These are phyloP conservation scores for Crioceris asparagi DNA, from an alignment of 2,888 invertebrate genomes.

Conservation along the genomic window DNA sequence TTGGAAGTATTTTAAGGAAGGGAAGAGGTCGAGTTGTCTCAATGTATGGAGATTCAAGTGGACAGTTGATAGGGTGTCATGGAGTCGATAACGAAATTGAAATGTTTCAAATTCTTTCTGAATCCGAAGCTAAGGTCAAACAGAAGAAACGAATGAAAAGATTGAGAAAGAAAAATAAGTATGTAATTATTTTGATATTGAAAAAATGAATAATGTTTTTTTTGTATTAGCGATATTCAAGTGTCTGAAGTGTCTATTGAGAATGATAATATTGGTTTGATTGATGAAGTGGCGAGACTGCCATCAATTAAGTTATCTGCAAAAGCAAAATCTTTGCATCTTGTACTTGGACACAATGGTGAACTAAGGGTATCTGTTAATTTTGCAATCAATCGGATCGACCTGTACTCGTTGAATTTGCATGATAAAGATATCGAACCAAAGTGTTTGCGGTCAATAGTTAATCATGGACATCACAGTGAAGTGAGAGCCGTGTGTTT, in stretches of 20 bases:
- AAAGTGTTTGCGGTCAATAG: conserved; percentile 52
- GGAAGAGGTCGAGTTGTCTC: conserved; percentile 71
- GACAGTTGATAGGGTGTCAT: conserved; percentile 67
- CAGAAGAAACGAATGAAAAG: conserved; percentile 71
- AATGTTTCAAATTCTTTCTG: conserved; percentile 67
- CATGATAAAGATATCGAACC: conserved; percentile 41
- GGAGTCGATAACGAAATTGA: conserved; percentile 76
- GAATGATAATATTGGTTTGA: too few species aligned
- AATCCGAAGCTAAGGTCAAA: conserved; percentile 60
- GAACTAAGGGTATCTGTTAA: conserved; percentile 58
- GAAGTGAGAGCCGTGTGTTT: conserved; percentile 82
- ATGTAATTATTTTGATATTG: conserved; percentile 5
- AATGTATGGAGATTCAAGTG: conserved; percentile 59
- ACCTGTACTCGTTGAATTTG: conserved; percentile 54
- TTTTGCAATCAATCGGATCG: conserved; percentile 64
- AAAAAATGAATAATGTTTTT: background rate
- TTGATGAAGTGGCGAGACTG: conserved; percentile 63
- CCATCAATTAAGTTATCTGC: conserved; percentile 52
- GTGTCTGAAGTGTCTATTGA: too few species aligned
- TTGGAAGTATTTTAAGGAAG: conserved; percentile 69
- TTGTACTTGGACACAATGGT: conserved; percentile 58
- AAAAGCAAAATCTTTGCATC: conserved; percentile 61
- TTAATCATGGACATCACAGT: conserved; percentile 74
- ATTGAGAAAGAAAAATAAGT: conserved; percentile 49
- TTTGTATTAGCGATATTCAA: too few species aligned